Evolutionary conservation across 2,888 invertebrate genomes (phyloP).

Genomic region (Orthonevra nobilis): DNA sequence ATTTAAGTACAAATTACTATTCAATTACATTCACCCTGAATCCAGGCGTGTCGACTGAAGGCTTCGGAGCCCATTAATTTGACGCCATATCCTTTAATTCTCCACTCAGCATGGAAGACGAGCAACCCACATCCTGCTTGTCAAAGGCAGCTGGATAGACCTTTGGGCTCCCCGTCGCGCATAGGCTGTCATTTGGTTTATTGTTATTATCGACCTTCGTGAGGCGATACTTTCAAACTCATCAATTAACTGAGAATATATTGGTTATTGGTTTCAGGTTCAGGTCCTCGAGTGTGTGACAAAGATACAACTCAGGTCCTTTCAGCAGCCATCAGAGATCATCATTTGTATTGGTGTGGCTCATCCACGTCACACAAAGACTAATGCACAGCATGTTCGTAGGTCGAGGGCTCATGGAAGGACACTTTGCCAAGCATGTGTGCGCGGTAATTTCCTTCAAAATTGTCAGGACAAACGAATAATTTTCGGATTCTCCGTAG

Average conservation of each 20-base stretch:
- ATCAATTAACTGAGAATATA: conserved; percentile 37
- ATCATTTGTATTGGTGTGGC: not conserved
- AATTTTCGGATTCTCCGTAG: not conserved
- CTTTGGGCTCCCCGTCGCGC: conserved; percentile 9
- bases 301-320: conserved; percentile 1
- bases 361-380: no score
- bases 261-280: conserved; percentile 11
- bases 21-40: conserved; percentile 38
- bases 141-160: not conserved
- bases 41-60: not conserved
- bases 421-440: conserved; percentile 19
- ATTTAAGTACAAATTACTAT: conserved; percentile 36
- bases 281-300: not conserved
- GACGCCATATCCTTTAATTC: conserved; percentile 5
- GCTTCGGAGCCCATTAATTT: conserved; percentile 25
- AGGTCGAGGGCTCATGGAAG: not conserved
- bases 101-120: no score
- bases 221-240: conserved; percentile 17
- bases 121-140: not conserved
- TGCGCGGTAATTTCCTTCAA: conserved; percentile 30
- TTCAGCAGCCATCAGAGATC: conserved; percentile 5
- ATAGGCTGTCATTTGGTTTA: not conserved
- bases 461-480: conserved; percentile 6
- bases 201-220: not conserved
- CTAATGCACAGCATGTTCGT: not conserved